These are phyloP conservation scores for Pseudomyrmex flavicornis DNA, from an alignment of 1,140 invertebrate species.

Conservation along the genomic window DNA sequence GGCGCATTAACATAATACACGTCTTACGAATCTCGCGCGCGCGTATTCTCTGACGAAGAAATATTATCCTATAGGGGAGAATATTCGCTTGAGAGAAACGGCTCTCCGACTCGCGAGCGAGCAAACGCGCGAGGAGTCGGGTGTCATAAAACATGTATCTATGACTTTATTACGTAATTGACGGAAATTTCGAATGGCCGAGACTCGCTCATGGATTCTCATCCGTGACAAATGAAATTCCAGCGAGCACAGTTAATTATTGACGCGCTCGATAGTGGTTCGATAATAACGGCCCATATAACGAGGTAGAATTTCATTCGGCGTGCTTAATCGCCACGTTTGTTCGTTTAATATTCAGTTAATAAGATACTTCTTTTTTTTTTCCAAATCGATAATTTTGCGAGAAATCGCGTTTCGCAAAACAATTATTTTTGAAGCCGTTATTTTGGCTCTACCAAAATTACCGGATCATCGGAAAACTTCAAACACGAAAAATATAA, in stretches of 20 bases:
- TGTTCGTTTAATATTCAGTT: conserved; percentile 5
- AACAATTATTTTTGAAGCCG: not conserved
- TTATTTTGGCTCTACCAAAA: not conserved
- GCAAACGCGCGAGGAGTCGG: not conserved
- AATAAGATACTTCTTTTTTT: not conserved
- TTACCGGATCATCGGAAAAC: not conserved
- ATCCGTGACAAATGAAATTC: conserved; percentile 54
- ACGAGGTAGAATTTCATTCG: conserved; percentile 21
- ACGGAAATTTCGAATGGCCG: conserved; percentile 20
- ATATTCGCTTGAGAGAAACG: not conserved
- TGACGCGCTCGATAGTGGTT: conserved; percentile 36
- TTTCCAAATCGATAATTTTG: not conserved
- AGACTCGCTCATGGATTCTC: conserved; percentile 1
- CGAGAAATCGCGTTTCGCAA: not conserved
- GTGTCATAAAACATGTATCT: conserved; percentile 19
- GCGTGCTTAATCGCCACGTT: conserved; percentile 1
- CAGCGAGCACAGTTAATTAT: conserved; percentile 49
- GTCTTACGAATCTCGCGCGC: conserved; percentile 21
- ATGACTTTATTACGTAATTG: conserved; percentile 37
- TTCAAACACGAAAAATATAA: not conserved
- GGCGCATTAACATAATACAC: conserved; percentile 44
- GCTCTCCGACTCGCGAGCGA: not conserved
- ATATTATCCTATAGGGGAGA: not conserved
- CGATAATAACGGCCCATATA: conserved; percentile 21
- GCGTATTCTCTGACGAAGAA: not conserved